Base-by-base conservation (phyloP, 2,797 vertebrate species). In the Acrocephalus scirpaceus region DNA sequence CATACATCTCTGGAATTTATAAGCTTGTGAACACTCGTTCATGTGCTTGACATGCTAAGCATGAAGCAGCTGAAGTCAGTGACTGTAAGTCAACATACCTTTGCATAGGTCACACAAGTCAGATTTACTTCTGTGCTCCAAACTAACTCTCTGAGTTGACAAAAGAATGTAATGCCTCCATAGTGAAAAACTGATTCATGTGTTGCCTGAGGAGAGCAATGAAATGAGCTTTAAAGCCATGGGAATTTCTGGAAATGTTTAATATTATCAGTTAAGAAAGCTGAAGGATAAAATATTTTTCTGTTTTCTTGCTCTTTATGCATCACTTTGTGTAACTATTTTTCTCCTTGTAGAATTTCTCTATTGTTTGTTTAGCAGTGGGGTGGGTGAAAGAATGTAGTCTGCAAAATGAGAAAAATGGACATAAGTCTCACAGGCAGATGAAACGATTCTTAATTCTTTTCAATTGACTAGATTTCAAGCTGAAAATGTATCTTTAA, bases 141-240 rank as follows among this genome's bases (percentile, higher is more conserved):
- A 36, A 81, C 70, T 74, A 16, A 85, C 61, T 85, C 47, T 16
- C 3, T 65, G 62, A 90, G 40, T 70, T 89, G 83, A 78, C 86
- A 95, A 67, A 93, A 48, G 83, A 88, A 82, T 88, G 81, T 80
- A 80, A n/a, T 72, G 38, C 71, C 94, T 95, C 80, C 77, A 42
- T 44, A 73, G 54, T 74, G 80, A 94, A 92, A 90, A 92, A 82
- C 57, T 61, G 38, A 92, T 81, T 96, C 67, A 34, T 67, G 48
- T 5, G 1, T 88, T 92, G 77, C 86, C 88, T 77, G 42, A 58
- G 44, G 84, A 66, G 42, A 81, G 11, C 38, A 58, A 45, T 64
- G 66, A 66, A 91, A 73, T 16, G 30, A 91, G 74, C 77, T 94
- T 81, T 81, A 89, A 88, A 93, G 61, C 44, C 47, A 69, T 86